Base-by-base conservation (phyloP, 2,888 invertebrate genomes). In the Diploptera punctata region DNA sequence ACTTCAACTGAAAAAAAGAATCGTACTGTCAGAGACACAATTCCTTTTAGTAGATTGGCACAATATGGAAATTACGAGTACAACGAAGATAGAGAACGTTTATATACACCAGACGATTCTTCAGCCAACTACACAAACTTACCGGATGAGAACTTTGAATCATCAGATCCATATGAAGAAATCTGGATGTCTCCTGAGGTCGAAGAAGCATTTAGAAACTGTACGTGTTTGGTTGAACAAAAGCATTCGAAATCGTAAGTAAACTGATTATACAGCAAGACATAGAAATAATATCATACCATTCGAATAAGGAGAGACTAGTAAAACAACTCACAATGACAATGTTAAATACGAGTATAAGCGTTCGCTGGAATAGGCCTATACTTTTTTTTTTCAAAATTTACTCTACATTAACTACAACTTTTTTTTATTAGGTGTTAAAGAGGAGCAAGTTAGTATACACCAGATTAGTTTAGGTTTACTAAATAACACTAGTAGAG, bases 31-130 rank as follows among this genome's bases (percentile, higher is more conserved):
- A 87, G 86, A 79, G 89, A 90, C 79, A 86, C 87, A 65, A 90
- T 91, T 78, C 90, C 91, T 5, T 84, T 86, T 75, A 90, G 90
- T 74, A 86, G 87, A 83, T 81, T 91, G 80, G 86, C 88, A 70
- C 84, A 83, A 76, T 86, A 87, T 79, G 87, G 87, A 78, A 86
- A 88, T 81, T 86, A 86, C 79, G 86, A 86, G 78, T 88, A 86
- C 81, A 85, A 87, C 72, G 86, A 86, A 75, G 89, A 89, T 80
- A 87, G 89, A 62, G 85, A 86, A 78, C 78, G 79, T 73, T 79
- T 81, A 54, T 85, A 86, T 74, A 82, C 81, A 9, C 3, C 19
- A 3, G 62, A 68, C 52, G 26, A 54, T 18, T 13, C 49, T 19
- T 29, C 62, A 19, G 7, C 33, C 10, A 1, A 19, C 10, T 4